Evolutionary conservation across 2,113 vertebrate species (phyloP).

Genomic region (Danio rerio): DNA sequence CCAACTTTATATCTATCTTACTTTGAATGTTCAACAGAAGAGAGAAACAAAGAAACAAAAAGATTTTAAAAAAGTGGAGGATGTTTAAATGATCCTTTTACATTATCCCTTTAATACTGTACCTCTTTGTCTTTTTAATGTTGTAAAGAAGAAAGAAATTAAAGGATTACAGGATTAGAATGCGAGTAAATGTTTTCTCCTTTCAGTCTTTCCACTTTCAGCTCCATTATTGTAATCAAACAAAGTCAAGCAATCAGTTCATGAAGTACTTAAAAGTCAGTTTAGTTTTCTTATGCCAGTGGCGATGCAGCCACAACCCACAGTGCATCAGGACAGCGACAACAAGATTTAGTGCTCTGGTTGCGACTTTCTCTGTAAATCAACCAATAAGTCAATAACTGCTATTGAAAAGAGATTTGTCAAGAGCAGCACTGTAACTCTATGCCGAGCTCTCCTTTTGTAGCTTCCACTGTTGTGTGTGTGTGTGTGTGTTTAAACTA

Average conservation of each 20-base stretch:
- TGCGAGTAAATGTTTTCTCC: neutral
- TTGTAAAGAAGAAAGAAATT: neutral
- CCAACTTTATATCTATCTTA: too few relatives aligned
- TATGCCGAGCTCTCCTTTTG: neutral
- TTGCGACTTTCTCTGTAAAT: slow-evolving; percentile 36
- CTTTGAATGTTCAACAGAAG: too few relatives aligned
- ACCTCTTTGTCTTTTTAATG: too few relatives aligned
- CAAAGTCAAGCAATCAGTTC: neutral
- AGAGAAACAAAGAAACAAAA: too few relatives aligned
- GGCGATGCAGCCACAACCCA: neutral
- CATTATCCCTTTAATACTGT: too few relatives aligned
- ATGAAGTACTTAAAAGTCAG: neutral
- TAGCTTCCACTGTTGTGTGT: neutral
- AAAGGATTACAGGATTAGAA: neutral
- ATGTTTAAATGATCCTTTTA: too few relatives aligned
- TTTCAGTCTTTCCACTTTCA: neutral
- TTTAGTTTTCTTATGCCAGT: slow-evolving; percentile 2
- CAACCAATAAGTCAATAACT: slow-evolving; percentile 38
- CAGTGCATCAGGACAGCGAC: slow-evolving; percentile 21
- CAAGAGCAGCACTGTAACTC: slow-evolving; percentile 9
- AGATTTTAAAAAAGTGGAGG: too few relatives aligned
- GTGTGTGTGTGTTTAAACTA: neutral
- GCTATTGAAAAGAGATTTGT: slow-evolving; percentile 8
- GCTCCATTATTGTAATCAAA: neutral
- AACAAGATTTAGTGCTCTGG: slow-evolving; percentile 15